These are phyloP conservation scores for Lepisosteus oculatus DNA, from an alignment of 2,113 vertebrate species.

Conservation along the genomic window DNA sequence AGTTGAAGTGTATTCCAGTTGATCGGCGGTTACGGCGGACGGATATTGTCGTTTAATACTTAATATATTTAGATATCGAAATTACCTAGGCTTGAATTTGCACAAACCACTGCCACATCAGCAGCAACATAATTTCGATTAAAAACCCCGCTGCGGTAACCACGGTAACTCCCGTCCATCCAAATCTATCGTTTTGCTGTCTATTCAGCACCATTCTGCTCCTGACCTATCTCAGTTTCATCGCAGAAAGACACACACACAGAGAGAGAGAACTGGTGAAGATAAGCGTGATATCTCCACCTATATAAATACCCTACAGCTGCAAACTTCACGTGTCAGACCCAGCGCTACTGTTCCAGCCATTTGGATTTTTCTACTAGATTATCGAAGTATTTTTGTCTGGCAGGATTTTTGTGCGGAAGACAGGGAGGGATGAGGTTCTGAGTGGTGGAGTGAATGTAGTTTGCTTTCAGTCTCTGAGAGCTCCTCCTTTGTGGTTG, in stretches of 20 bases:
- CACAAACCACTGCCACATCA: neutral
- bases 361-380: constrained; percentile 25
- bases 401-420: constrained; percentile 19
- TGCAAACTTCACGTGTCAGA: constrained; percentile 38
- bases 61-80: too few relatives aligned
- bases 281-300: constrained; percentile 22
- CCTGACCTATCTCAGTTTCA: constrained; percentile 18
- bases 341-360: constrained; percentile 21
- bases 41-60: too few relatives aligned
- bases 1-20: too few relatives aligned
- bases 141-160: constrained; percentile 52
- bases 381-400: constrained; percentile 35
- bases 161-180: constrained; percentile 60
- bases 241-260: neutral
- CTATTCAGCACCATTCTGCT: constrained; percentile 22
- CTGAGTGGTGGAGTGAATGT: constrained; percentile 44
- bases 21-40: too few relatives aligned
- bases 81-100: neutral
- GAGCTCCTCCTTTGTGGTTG: constrained; percentile 59
- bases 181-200: constrained; percentile 17
- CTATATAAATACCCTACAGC: constrained; percentile 38
- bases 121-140: constrained; percentile 12
- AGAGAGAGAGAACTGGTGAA: constrained; percentile 6
- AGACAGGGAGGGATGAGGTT: constrained; percentile 32
- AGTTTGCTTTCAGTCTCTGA: constrained; percentile 39